Conservation (phyloP, 2,888 invertebrate species). For the Leistus spinibarbis region DNA sequence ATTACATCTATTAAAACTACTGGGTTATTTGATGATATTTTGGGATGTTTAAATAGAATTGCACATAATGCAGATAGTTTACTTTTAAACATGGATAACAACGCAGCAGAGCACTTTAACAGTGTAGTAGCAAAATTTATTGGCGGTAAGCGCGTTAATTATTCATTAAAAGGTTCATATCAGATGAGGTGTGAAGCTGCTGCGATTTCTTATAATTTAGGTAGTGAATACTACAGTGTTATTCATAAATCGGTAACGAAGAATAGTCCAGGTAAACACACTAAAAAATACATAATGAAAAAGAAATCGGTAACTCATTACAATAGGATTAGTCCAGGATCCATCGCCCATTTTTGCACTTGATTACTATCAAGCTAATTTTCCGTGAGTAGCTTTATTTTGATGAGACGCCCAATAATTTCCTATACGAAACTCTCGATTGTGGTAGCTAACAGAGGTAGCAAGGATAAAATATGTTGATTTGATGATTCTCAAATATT, state of each 20-base stretch:
- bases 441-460: too few relatives aligned
- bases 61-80: conserved; percentile 18
- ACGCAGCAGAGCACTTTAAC: conserved; percentile 12
- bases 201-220: not conserved
- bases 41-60: conserved; percentile 9
- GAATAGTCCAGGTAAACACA: conserved; percentile 7
- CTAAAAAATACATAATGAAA: conserved; percentile 11
- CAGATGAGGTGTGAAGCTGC: conserved; percentile 8
- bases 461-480: too few relatives aligned
- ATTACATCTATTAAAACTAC: not conserved
- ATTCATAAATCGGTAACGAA: not conserved
- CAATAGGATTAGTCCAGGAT: too few relatives aligned
- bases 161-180: not conserved
- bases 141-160: conserved; percentile 10
- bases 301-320: too few relatives aligned
- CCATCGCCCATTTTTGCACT: too few relatives aligned
- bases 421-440: too few relatives aligned
- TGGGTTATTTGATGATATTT: conserved; percentile 8
- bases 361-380: too few relatives aligned
- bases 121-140: conserved; percentile 19
- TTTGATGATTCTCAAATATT: too few relatives aligned
- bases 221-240: not conserved
- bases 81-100: conserved; percentile 9
- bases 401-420: too few relatives aligned
- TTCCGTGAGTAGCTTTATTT: too few relatives aligned